Base-by-base conservation (phyloP, 2,113 vertebrate genomes). In the Gambusia holbrooki region DNA sequence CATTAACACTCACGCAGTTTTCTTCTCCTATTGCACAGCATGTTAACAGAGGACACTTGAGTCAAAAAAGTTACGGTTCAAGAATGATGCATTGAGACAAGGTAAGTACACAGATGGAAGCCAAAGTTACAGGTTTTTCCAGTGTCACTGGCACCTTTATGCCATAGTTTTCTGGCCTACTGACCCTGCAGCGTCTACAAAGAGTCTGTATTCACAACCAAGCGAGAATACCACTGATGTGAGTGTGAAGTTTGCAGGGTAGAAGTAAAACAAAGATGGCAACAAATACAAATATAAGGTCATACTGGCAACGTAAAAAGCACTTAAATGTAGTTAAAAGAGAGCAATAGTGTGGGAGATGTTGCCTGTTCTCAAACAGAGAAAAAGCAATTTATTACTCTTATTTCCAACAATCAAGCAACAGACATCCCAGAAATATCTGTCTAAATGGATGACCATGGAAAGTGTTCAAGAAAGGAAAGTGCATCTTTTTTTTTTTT, bases 401-500 rank as follows among this genome's bases (percentile, higher is more conserved):
- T 58, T 58, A 58, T 58, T 48, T 58, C 51, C 51, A 58, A 58
- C 25, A 71, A 48, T 74, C 42, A 67, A 66, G 72, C 62, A 79
- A 77, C 67, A 60, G 69, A 40, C 54, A 4, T 64, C 75, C 62
- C 70, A 77, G 65, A 76, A 77, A 73, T 35, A 29, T 77, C 64
- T 6, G 72, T 68, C 42, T 33, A 60, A 79, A 87, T 76, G 42
- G 4, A 80, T 51, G 48, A 87, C 63, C 73, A 1, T 30, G 15
- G 73, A 89, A 91, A 85, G 82, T 86, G 84, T 89, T 80, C 64
- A 66, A 75, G 82, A 80, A 74, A 30, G 70, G 58, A 94, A 94
- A 94, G 93, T 94, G 94, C 94, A 83, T 91, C 86, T 37, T 90
- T 87, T 89, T 87, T 33, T 33, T 35, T 87, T 85, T 89, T 87